These are phyloP conservation scores for Clarias laeviceps DNA, from an alignment of 2,797 vertebrate genomes.

Conservation along the genomic window DNA sequence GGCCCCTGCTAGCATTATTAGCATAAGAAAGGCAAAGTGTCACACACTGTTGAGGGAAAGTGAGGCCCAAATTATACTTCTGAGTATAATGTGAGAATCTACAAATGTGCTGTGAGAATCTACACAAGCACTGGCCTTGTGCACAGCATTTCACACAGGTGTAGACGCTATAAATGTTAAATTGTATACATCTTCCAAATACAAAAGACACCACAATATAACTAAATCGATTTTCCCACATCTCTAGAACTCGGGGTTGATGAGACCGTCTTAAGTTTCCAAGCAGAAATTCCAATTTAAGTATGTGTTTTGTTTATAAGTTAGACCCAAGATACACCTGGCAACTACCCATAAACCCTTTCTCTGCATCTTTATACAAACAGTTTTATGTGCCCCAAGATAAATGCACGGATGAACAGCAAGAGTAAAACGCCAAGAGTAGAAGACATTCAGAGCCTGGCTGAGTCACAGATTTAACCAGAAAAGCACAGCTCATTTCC, in stretches of 20 bases:
- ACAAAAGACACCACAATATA: too few relatives aligned
- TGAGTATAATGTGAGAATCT: background rate
- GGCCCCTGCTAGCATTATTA: slow-evolving; percentile 71
- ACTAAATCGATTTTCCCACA: too few relatives aligned
- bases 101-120: background rate
- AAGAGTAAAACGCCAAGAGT: background rate
- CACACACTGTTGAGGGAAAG: slow-evolving; percentile 49
- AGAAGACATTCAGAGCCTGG: background rate
- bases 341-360: background rate
- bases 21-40: slow-evolving; percentile 73
- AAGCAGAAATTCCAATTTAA: background rate
- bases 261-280: background rate
- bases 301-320: background rate
- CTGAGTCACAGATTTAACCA: background rate
- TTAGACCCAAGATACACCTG: background rate
- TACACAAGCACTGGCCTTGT: background rate
- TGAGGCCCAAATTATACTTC: background rate
- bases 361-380: background rate
- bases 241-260: background rate
- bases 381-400: slow-evolving; percentile 18
- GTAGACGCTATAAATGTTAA: background rate
- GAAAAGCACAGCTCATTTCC: slow-evolving; percentile 32
- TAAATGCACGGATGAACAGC: background rate
- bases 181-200: background rate
- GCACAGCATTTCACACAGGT: background rate